Conservation (phyloP, 2,113 vertebrate species). For the Cacatua alba region DNA sequence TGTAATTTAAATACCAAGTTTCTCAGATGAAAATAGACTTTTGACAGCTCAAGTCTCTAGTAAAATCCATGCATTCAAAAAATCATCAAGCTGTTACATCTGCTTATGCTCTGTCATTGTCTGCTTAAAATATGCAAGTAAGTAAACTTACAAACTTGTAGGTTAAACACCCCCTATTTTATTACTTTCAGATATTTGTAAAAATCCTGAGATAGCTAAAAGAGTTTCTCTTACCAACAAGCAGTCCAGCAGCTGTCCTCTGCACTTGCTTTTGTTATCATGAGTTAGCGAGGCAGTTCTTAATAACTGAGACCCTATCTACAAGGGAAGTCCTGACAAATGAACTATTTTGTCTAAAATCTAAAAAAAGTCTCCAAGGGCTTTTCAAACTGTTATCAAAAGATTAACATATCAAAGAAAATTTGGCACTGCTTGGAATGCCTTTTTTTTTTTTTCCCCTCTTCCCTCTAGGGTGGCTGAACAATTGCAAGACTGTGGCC, state of each 20-base stretch:
- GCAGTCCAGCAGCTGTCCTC: slow-evolving; percentile 55
- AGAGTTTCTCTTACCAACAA: slow-evolving; percentile 69
- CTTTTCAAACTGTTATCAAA: slow-evolving; percentile 73
- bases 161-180: not conserved
- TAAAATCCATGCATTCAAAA: not conserved
- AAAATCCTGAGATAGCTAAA: not conserved
- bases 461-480: slow-evolving; percentile 35
- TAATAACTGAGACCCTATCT: slow-evolving; percentile 68
- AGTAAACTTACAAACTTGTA: not conserved
- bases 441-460: not conserved
- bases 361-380: slow-evolving; percentile 72
- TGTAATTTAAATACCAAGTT: not conserved
- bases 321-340: slow-evolving; percentile 74
- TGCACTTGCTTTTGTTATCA: slow-evolving; percentile 58
- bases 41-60: not conserved
- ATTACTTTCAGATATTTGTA: not conserved
- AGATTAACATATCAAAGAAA: slow-evolving; percentile 74
- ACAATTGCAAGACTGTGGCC: slow-evolving; percentile 68
- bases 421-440: slow-evolving; percentile 65
- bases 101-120: not conserved
- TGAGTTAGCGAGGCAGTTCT: slow-evolving; percentile 44
- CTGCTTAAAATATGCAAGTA: not conserved
- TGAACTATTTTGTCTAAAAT: slow-evolving; percentile 77
- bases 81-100: not conserved
- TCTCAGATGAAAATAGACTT: not conserved